Evolutionary conservation across 2,797 vertebrate species (phyloP), one percentile per base, ranked within the genome.

Genomic region (Masticophis lateralis): DNA sequence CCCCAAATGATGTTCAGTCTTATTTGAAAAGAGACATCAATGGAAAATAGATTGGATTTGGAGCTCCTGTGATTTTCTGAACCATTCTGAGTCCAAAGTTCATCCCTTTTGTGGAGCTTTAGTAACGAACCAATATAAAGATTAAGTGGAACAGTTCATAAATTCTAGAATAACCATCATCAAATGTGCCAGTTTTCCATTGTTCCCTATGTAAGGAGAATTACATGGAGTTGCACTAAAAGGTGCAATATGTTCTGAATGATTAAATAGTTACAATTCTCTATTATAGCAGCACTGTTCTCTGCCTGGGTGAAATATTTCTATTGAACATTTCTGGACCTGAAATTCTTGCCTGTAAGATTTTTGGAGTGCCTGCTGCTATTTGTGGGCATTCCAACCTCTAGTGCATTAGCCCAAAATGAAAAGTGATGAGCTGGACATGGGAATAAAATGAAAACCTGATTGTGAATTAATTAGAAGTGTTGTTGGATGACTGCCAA

Each of bases 321-420:
- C 56, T 28, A 13, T 91, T 25, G 37, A 25, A 63, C 32, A 74
- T 56, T 32, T 83, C 9, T 63, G 12, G 13, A 25, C 47, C 32
- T 91, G 27, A 27, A 57, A 32, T 61, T 47, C 32, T 13, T 51
- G 12, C 37, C 9, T 27, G 25, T 56, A 83, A 61, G 60, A 74
- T 25, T 55, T n/a, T 83, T 86, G 47, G 32, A 89, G 43, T 16
- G 20, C 60, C 56, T 83, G 37, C 88, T 83, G 69, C 56, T 43
- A n/a, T 94, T 94, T 89, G 37, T 59, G 74, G 69, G 55, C 56
- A n/a, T 94, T 95, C 83, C 57, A 20, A 27, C 18, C 90, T 94
- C 32, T 27, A 88, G 61, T 90, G 18, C 20, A 92, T 83, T 89
- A 88, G 9, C 27, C 47, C 37, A 53, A 90, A 56, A 93, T 74